Conservation (phyloP, 2,888 invertebrate genomes). For the Epistrophella euchroma region DNA sequence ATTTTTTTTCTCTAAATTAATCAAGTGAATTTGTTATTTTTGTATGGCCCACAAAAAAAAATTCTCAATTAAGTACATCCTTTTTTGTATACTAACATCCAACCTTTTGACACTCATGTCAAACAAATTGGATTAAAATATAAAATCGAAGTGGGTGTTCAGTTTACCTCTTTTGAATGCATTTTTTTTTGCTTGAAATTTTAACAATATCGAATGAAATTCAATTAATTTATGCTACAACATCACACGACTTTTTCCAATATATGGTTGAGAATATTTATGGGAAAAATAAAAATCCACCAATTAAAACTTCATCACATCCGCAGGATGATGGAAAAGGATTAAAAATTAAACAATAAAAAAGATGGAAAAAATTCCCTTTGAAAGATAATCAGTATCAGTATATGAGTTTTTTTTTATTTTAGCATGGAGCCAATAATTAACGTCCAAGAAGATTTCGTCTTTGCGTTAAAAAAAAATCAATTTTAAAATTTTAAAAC, state of each 20-base stretch:
- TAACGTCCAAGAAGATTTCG: too few species aligned
- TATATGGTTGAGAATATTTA: not conserved
- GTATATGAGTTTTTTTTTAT: too few species aligned
- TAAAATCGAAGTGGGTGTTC: not conserved
- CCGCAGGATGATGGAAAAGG: not conserved
- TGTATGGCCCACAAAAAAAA: not conserved
- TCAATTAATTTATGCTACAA: conserved; percentile 9
- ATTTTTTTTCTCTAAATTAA: not conserved
- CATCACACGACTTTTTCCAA: conserved; percentile 7
- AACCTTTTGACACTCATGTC: not conserved
- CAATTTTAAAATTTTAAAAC: too few species aligned
- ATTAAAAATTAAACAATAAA: not conserved
- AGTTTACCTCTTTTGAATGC: not conserved
- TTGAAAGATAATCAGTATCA: too few species aligned
- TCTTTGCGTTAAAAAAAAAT: too few species aligned
- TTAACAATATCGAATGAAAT: conserved; percentile 1
- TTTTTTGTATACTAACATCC: too few species aligned
- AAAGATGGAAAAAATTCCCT: not conserved
- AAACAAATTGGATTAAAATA: not conserved
- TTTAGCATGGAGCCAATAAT: too few species aligned
- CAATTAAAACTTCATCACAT: conserved; percentile 11
- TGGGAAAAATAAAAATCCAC: not conserved
- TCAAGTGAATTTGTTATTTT: not conserved
- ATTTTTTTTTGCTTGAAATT: not conserved
- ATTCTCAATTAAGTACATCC: not conserved